Conservation (phyloP, 2,113 vertebrate species). For the Scartelaos histophorus region DNA sequence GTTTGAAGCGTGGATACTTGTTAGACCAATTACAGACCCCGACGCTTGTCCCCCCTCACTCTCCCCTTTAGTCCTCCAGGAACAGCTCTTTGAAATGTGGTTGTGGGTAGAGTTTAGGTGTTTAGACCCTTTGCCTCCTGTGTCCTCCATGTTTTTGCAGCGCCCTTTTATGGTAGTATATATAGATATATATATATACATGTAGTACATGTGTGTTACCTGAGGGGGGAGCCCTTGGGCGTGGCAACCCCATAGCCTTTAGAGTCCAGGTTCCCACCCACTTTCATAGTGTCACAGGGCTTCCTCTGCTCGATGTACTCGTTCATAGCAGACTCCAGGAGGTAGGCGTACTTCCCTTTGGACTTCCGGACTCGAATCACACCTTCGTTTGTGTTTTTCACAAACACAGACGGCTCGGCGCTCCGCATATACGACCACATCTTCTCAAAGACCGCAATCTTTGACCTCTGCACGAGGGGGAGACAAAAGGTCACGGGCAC, state of each 20-base stretch:
- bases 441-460: conserved; percentile 98
- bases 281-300: conserved; percentile 99
- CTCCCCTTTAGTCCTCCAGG: too few relatives aligned
- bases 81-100: too few relatives aligned
- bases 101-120: too few relatives aligned
- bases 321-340: conserved; percentile 97
- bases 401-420: conserved; percentile 92
- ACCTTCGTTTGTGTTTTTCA: conserved; percentile 92
- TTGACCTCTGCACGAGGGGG: conserved; percentile 82
- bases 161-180: not conserved
- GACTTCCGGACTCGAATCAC: conserved; percentile 92
- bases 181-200: too few relatives aligned
- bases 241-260: conserved; percentile 99
- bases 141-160: too few relatives aligned
- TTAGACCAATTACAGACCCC: too few relatives aligned
- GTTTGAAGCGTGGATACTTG: too few relatives aligned
- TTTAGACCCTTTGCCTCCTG: too few relatives aligned
- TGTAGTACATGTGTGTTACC: conserved; percentile 72
- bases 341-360: conserved; percentile 96
- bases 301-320: conserved; percentile 98
- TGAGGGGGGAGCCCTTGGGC: conserved; percentile 93
- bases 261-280: conserved; percentile 98
- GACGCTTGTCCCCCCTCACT: too few relatives aligned
- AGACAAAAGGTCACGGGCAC: not conserved
- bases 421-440: conserved; percentile 99